These are phyloP conservation scores for Sminthurinus aureus DNA, from an alignment of 2,888 invertebrate species.

Conservation along the genomic window DNA sequence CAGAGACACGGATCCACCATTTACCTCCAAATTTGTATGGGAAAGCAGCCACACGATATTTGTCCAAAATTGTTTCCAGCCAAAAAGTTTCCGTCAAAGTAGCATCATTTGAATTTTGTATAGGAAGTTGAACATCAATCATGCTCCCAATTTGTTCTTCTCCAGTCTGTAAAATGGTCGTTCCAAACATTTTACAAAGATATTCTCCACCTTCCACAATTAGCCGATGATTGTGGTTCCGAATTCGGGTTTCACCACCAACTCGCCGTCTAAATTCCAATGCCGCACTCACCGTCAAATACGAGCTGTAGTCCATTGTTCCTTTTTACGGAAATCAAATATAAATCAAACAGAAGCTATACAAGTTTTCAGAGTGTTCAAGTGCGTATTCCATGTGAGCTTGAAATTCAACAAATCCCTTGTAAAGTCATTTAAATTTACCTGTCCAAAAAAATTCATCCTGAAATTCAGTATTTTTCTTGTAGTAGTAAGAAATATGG, in stretches of 20 bases:
- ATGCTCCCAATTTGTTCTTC: conserved; percentile 32
- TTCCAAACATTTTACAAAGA: conserved; percentile 10
- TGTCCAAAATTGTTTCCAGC: background rate
- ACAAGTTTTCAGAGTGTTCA: too few species aligned
- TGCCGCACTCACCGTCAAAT: conserved; percentile 50
- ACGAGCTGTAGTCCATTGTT: conserved; percentile 52
- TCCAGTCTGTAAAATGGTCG: conserved; percentile 16
- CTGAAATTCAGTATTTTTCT: conserved; percentile 43
- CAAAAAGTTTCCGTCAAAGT: conserved; percentile 1
- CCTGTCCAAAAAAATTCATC: conserved; percentile 45
- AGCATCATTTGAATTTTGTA: conserved; percentile 12
- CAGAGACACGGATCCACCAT: conserved; percentile 23
- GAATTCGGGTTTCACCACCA: conserved; percentile 50
- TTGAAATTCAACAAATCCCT: background rate
- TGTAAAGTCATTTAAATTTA: background rate
- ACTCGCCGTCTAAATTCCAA: conserved; percentile 43
- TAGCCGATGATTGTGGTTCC: conserved; percentile 45
- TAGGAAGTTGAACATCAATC: conserved; percentile 26
- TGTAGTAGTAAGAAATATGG: conserved; percentile 42
- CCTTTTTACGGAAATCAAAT: conserved; percentile 26
- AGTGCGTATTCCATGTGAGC: too few species aligned
- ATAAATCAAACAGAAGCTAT: background rate
- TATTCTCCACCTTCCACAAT: conserved; percentile 43
- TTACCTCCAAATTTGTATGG: background rate
- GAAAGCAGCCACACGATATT: conserved; percentile 2